These are phyloP conservation scores for Sinelater perroti DNA, from an alignment of 2,888 invertebrate genomes.

Conservation along the genomic window DNA sequence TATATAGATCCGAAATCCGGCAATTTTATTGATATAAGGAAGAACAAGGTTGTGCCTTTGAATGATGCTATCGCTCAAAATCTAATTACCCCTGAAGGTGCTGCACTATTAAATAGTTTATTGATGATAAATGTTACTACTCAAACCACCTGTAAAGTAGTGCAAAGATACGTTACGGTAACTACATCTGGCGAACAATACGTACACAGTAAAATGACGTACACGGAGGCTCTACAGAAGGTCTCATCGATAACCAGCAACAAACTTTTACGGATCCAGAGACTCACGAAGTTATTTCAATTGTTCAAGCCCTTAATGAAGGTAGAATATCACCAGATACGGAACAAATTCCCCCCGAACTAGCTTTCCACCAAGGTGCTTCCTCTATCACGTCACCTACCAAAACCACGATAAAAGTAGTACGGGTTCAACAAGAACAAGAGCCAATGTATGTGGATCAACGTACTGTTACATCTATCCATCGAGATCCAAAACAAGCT, in stretches of 20 bases:
- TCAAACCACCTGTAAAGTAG: constrained; percentile 85
- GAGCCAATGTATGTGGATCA: constrained; percentile 39
- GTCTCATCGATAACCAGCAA: constrained; percentile 80
- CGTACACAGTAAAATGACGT: constrained; percentile 71
- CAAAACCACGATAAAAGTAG: constrained; percentile 45
- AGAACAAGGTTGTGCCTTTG: constrained; percentile 77
- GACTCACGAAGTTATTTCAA: constrained; percentile 75
- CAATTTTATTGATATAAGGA: constrained; percentile 79
- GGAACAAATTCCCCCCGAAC: constrained; percentile 47
- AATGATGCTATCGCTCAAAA: constrained; percentile 87
- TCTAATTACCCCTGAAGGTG: constrained; percentile 87
- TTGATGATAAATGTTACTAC: constrained; percentile 88
- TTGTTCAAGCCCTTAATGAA: constrained; percentile 80
- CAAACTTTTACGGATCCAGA: constrained; percentile 81
- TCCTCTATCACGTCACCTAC: constrained; percentile 14
- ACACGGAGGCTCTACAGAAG: constrained; percentile 78
- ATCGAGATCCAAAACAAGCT: constrained; percentile 37
- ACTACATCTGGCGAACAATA: constrained; percentile 67
- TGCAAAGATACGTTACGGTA: constrained; percentile 82
- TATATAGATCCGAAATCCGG: constrained; percentile 90
- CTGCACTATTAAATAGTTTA: constrained; percentile 83
- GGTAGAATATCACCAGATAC: constrained; percentile 73
- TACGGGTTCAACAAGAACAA: constrained; percentile 33
- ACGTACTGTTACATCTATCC: not conserved
- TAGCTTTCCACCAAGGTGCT: constrained; percentile 42